phyloP scores from a whole-genome alignment of 2,797 vertebrate species.

The Bradypodion ventrale region DNA sequence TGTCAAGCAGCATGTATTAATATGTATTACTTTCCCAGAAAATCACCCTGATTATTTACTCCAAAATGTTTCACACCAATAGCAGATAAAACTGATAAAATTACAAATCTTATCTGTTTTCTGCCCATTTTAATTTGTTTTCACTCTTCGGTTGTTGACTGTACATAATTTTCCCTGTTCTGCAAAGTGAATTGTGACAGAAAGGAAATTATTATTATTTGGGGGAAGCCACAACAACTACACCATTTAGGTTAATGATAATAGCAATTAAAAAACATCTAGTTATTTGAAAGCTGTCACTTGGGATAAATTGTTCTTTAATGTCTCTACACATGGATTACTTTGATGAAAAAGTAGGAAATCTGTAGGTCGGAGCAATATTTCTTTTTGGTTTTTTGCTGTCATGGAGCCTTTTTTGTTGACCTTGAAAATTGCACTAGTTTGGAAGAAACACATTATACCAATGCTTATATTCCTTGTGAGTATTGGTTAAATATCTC shows the following conservation, averaged over 20 bases:
- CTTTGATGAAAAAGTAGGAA: slow-evolving; percentile 72
- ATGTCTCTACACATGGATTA: slow-evolving; percentile 73
- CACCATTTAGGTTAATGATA: slow-evolving; percentile 85
- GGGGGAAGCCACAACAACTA: slow-evolving; percentile 69
- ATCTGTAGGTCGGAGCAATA: slow-evolving; percentile 73
- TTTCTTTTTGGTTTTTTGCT: slow-evolving; percentile 74
- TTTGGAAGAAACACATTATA: slow-evolving; percentile 69
- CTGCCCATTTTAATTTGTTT: slow-evolving; percentile 23
- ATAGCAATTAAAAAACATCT: slow-evolving; percentile 83
- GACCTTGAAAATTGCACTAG: slow-evolving; percentile 73
- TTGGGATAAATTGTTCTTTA: slow-evolving; percentile 76
- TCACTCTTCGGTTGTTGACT: slow-evolving; percentile 41
- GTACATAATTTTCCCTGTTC: slow-evolving; percentile 39
- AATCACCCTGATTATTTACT: slow-evolving; percentile 60
- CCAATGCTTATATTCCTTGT: slow-evolving; percentile 75
- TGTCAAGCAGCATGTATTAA: slow-evolving; percentile 67
- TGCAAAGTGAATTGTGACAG: slow-evolving; percentile 52
- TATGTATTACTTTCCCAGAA: slow-evolving; percentile 71
- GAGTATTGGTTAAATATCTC: slow-evolving; percentile 76
- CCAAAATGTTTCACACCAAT: slow-evolving; percentile 61
- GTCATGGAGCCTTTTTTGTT: slow-evolving; percentile 70
- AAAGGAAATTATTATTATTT: slow-evolving; percentile 69
- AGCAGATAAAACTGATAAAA: slow-evolving; percentile 65
- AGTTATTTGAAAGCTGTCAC: slow-evolving; percentile 78
- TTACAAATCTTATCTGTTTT: slow-evolving; percentile 52